Conservation (phyloP, 2,113 vertebrate genomes). For the Corvus cornix region DNA sequence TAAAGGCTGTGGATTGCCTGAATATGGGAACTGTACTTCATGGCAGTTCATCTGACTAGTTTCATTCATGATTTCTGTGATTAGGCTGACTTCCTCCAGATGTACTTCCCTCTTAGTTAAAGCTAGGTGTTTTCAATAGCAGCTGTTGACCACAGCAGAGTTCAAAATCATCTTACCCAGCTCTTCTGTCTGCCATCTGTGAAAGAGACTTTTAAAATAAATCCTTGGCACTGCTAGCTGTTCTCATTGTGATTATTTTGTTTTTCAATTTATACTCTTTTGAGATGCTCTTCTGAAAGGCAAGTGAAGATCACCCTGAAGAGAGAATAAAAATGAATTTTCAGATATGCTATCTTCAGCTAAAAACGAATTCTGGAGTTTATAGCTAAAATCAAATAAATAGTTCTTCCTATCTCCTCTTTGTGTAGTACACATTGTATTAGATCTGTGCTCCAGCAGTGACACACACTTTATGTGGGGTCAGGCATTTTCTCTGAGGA, state of each 20-base stretch:
- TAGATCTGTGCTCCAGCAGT: background rate
- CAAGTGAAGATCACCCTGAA: background rate
- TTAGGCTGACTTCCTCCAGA: background rate
- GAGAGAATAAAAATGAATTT: background rate
- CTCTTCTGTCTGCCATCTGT: background rate
- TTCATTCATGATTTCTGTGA: background rate
- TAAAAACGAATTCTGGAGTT: background rate
- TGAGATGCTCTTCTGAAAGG: background rate
- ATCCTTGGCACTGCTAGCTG: background rate
- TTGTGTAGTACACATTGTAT: background rate
- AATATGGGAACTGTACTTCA: background rate
- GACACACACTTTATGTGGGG: background rate
- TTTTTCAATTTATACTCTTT: background rate
- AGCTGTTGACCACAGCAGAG: background rate
- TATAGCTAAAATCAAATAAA: background rate
- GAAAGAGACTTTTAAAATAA: background rate
- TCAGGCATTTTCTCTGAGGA: background rate
- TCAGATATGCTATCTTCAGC: background rate
- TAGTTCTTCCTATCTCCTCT: background rate
- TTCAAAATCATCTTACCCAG: background rate
- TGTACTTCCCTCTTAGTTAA: background rate
- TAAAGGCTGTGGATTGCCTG: background rate
- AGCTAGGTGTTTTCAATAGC: background rate
- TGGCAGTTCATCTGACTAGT: background rate
- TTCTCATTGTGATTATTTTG: background rate